Evolutionary conservation across 1,140 invertebrate genomes (phyloP), one percentile per base, ranked within the genome.

Genomic region (Homarus americanus): DNA sequence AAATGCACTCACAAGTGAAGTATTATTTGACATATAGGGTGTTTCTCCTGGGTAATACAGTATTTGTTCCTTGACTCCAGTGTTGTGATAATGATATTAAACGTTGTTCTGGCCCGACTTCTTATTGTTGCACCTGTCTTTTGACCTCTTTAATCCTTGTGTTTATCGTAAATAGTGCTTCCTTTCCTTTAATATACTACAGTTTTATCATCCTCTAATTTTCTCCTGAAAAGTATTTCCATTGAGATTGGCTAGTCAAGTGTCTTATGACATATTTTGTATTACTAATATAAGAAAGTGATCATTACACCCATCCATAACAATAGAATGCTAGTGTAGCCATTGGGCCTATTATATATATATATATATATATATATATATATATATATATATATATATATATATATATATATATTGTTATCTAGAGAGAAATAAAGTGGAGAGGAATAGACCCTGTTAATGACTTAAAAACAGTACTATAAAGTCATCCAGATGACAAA

Each of bases 211-310:
- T 49, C 24, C 28, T 79, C 40, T 79, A 24, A 40, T 79, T 44
- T 44, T 44, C 76, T 84, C 0, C 36, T 69, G 69, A 83, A 41
- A 17, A 84, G 32, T 66, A 44, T 84, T 66, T 84, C 24, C 38
- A 36, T 28, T 66, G 17, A 69, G 24, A 84, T 72, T 84, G 63
- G 63, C 63, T 84, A 84, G 82, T 84, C 63, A 84, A 3, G 40
- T 72, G 28, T 41, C 53, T 36, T 83, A 40, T 36, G 58, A 72
- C 32, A 28, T 41, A 79, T 41, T 49, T 41, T 49, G 28, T 79
- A 79, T 32, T 69, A 69, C 63, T 69, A 69, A 69, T 69, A 69
- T 69, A 32, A 15, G 32, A 69, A 69, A 32, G 7, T 69, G 32
- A 69, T 69, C 63, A 58, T 7, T 58, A 1, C 53, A 58, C 53